Percentiles rank a stretch among this genome's conserved stretches.
Conservation (phyloP, 2,113 vertebrate species). For the Thinocorus orbignyianus region DNA sequence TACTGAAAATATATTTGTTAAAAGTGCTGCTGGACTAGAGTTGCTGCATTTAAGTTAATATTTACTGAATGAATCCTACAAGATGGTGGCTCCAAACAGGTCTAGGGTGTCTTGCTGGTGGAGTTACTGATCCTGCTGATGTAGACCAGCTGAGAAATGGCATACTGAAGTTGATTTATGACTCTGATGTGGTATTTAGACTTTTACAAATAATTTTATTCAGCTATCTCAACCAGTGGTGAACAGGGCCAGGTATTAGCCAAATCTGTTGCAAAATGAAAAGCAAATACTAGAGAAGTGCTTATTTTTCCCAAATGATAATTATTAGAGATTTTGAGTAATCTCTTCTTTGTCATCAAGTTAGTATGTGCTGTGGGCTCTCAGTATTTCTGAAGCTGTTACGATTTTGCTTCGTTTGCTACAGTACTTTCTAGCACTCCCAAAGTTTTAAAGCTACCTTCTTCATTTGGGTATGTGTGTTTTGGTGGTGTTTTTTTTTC, state of each 20-base stretch:
- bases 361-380: not conserved
- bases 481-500: not conserved
- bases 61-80: not conserved
- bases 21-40: not conserved
- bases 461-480: not conserved
- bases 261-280: not conserved
- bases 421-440: not conserved
- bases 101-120: not conserved
- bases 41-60: not conserved
- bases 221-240: not conserved
- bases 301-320: not conserved
- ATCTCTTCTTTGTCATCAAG: not conserved
- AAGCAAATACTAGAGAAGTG: not conserved
- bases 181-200: not conserved
- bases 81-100: not conserved
- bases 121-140: not conserved
- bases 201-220: not conserved
- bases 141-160: not conserved
- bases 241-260: not conserved
- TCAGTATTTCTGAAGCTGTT: not conserved
- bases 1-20: not conserved
- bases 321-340: not conserved
- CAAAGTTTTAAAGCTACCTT: not conserved
- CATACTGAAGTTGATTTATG: not conserved
- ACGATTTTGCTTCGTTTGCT: not conserved